Conservation (phyloP, 64 coral and sea anemone genomes). For the Hydrozoanthus tunicans region DNA sequence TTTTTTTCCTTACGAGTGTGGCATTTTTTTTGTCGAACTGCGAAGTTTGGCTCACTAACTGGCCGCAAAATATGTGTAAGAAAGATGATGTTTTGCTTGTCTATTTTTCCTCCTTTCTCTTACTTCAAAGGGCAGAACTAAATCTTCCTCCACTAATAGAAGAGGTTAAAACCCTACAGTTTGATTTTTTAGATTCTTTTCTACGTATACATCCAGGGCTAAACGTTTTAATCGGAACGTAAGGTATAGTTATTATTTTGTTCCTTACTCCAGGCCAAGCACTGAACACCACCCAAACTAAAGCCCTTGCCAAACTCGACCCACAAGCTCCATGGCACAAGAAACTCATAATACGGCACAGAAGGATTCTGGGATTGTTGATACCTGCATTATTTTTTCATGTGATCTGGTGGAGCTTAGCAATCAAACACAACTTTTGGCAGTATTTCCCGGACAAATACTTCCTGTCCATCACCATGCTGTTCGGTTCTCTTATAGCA, state of each 20-base stretch:
- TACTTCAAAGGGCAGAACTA: too few species aligned
- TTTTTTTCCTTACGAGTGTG: too few species aligned
- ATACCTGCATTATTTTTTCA: slow-evolving; percentile 74
- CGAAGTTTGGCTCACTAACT: too few species aligned
- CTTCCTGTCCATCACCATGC: slow-evolving; percentile 88
- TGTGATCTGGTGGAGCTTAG: slow-evolving; percentile 78
- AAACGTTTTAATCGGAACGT: too few species aligned
- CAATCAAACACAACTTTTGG: slow-evolving; percentile 73
- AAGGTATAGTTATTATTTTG: background rate
- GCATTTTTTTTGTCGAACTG: too few species aligned
- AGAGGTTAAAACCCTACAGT: too few species aligned
- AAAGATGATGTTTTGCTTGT: too few species aligned
- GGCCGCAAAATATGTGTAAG: too few species aligned
- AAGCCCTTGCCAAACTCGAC: slow-evolving; percentile 59
- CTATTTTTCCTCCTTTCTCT: too few species aligned
- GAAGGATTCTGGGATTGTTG: slow-evolving; percentile 66
- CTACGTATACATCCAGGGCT: too few species aligned
- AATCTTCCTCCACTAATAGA: too few species aligned
- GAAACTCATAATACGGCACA: slow-evolving; percentile 65
- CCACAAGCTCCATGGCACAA: slow-evolving; percentile 68
- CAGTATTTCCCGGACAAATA: slow-evolving; percentile 75
- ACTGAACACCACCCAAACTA: slow-evolving; percentile 52
- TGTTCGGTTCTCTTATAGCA: slow-evolving; percentile 93
- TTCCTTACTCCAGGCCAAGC: slow-evolving; percentile 52
- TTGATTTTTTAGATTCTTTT: too few species aligned